Percentiles rank a stretch among this genome's conserved stretches.
phyloP scores from a whole-genome alignment of 1,140 invertebrate species.

The Ceratina australensis region DNA sequence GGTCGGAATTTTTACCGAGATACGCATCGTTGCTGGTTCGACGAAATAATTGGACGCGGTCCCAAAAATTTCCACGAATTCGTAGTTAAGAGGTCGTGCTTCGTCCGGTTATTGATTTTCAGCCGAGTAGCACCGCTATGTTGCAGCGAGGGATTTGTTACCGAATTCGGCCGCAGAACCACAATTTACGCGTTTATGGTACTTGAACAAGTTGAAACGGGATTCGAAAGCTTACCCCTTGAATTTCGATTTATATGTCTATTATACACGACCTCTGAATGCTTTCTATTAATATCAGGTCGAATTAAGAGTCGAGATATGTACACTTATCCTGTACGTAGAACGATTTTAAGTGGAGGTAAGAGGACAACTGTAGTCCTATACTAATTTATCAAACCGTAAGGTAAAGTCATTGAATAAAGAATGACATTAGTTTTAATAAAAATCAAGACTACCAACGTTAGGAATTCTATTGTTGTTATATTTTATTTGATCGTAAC shows the following conservation, averaged over 20 bases:
- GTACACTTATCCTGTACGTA: neutral
- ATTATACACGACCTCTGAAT: neutral
- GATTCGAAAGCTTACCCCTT: neutral
- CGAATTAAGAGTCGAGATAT: too few relatives aligned
- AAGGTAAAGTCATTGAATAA: too few relatives aligned
- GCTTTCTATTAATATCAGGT: too few relatives aligned
- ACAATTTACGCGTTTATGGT: conserved; percentile 31
- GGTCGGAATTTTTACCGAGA: conserved; percentile 11
- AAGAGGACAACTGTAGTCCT: too few relatives aligned
- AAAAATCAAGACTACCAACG: too few relatives aligned
- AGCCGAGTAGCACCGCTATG: conserved; percentile 4
- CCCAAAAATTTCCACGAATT: conserved; percentile 8
- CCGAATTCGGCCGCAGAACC: conserved; percentile 24
- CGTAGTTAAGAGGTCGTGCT: neutral
- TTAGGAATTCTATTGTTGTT: too few relatives aligned
- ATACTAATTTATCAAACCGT: too few relatives aligned
- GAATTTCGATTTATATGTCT: neutral
- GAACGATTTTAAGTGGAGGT: neutral
- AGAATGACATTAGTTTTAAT: too few relatives aligned
- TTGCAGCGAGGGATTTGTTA: conserved; percentile 32
- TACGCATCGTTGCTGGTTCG: neutral
- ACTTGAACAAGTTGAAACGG: neutral
- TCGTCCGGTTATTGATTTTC: conserved; percentile 32
- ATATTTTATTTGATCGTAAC: too few relatives aligned
- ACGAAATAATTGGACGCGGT: neutral